phyloP scores from a whole-genome alignment of 2,797 vertebrate genomes.

The Tokudaia tokunoshimensis region DNA sequence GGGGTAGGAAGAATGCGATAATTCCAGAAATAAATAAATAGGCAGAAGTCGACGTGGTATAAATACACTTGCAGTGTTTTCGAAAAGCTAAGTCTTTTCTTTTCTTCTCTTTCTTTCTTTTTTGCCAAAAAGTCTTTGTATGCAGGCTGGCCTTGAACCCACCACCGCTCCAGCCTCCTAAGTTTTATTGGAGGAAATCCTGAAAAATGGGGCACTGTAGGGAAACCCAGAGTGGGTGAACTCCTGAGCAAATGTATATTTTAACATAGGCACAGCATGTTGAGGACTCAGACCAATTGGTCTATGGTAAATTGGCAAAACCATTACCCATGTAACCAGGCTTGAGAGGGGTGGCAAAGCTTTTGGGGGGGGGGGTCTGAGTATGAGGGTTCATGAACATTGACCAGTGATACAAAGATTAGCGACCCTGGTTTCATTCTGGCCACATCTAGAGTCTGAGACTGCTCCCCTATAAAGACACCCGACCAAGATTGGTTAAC shows the following conservation, averaged over 20 bases:
- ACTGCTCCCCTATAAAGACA: background rate
- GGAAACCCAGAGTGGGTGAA: background rate
- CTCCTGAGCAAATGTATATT: background rate
- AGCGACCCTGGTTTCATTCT: background rate
- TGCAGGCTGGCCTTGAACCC: background rate
- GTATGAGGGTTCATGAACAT: background rate
- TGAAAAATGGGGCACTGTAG: background rate
- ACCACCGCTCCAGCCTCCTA: background rate
- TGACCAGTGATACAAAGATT: background rate
- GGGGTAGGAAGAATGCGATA: background rate
- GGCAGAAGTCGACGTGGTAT: background rate
- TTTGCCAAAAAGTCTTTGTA: background rate
- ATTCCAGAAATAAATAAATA: background rate
- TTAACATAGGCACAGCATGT: background rate
- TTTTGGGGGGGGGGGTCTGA: background rate
- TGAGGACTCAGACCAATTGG: background rate
- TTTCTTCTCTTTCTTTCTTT: background rate
- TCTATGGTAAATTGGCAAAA: background rate
- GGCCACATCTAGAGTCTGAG: background rate
- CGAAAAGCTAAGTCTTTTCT: background rate
- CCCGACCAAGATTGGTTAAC: background rate
- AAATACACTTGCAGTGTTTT: slow-evolving; percentile 6
- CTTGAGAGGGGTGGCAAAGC: background rate
- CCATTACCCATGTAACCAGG: background rate
- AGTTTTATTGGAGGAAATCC: slow-evolving; percentile 13